phyloP scores from a whole-genome alignment of 2,888 invertebrate genomes.

The Tenthredo scrophulariae region DNA sequence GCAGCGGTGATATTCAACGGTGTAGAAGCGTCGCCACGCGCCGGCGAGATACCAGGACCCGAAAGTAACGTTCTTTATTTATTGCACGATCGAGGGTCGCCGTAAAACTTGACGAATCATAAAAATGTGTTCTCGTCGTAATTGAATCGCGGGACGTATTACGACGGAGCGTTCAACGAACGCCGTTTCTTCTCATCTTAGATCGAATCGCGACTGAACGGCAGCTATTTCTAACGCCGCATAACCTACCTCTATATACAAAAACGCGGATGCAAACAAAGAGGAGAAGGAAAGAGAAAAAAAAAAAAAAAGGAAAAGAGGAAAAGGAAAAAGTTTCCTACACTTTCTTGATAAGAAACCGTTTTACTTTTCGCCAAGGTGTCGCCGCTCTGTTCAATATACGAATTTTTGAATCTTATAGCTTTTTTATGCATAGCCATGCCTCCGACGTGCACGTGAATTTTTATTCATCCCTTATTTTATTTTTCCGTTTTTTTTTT shows the following conservation, averaged over 20 bases:
- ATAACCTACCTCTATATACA: background rate
- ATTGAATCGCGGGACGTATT: constrained; percentile 29
- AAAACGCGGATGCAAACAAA: background rate
- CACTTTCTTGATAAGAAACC: background rate
- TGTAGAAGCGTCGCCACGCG: background rate
- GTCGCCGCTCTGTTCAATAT: background rate
- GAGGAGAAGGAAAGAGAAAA: no score
- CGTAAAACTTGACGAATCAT: constrained; percentile 47
- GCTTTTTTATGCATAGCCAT: background rate
- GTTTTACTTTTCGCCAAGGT: background rate
- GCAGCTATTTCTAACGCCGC: background rate
- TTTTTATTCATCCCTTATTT: background rate
- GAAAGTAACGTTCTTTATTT: constrained; percentile 13
- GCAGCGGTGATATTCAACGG: background rate
- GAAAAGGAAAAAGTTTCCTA: no score
- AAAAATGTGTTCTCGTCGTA: constrained; percentile 30
- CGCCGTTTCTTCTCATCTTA: background rate
- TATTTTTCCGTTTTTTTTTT: background rate
- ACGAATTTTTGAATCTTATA: background rate
- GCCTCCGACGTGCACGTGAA: background rate
- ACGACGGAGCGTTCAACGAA: background rate
- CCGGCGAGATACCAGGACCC: background rate
- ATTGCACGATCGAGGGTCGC: constrained; percentile 23
- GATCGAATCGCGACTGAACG: background rate
- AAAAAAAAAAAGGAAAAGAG: no score